Evolutionary conservation across 2,888 invertebrate species (phyloP), one percentile per base, ranked within the genome.

Genomic region (Monoplex corrugatus): DNA sequence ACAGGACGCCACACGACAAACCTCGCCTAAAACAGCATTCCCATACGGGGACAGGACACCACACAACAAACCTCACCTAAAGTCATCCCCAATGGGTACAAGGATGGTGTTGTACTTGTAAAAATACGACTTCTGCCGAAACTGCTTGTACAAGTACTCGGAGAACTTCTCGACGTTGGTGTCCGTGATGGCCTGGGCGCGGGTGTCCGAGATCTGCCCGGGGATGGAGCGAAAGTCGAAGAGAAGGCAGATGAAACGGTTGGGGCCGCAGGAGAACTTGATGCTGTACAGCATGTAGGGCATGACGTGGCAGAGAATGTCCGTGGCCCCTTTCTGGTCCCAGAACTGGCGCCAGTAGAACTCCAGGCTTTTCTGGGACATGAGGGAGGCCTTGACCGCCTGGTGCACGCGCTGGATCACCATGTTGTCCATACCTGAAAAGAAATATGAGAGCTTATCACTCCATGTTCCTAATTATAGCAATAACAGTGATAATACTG

Each of bases 231-330:
- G 97, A 95, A 96, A 96, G 92, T 97, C 96, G 93, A 96, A 97
- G 92, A 95, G 93, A 10, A 96, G 94, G 92, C 96, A 96, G 80
- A 96, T 95, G 87, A 98, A 98, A 0, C 98, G 98, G 96, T 99
- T 98, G 0, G 99, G 99, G 0, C 99, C 99, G 95, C 99, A 99
- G 0, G 99, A 98, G 95, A 98, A 98, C 94, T 98, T 98, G 92
- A 99, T 99, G 35, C 98, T 98, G 96, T 99, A 99, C 89, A 99
- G 98, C 95, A 98, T 98, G 95, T 98, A 99, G 0, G 99, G 99
- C 96, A 98, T 98, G 95, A 99, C 98, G 96, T 99, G 99, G 40
- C 98, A 98, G 13, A 99, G 96, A 90, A 99, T 97, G 92, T 97
- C 97, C 3, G 94, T 93, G 6, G 96, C 87, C 5, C 94, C 94